These are phyloP conservation scores for Hecatera dysodea DNA, from an alignment of 2,888 invertebrate genomes.

Conservation along the genomic window DNA sequence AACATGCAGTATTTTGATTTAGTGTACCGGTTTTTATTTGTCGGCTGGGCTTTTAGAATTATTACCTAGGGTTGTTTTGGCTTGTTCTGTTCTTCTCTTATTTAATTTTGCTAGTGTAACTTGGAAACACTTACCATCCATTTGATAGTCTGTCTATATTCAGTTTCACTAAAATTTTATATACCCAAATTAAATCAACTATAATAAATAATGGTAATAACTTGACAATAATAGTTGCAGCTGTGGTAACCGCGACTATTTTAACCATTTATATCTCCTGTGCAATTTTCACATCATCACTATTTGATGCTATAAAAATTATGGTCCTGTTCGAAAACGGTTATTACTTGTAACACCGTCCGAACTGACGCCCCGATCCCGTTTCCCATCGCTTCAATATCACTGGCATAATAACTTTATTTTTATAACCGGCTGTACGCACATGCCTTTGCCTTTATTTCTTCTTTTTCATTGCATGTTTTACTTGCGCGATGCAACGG, in stretches of 20 bases:
- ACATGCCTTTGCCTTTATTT: constrained; percentile 64
- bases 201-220: background rate
- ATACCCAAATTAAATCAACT: constrained; percentile 2
- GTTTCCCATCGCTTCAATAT: constrained; percentile 64
- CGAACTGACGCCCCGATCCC: constrained; percentile 54
- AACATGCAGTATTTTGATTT: constrained; percentile 48
- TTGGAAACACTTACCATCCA: background rate
- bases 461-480: constrained; percentile 70
- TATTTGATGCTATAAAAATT: constrained; percentile 44
- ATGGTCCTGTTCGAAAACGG: constrained; percentile 44
- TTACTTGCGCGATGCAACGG: constrained; percentile 65
- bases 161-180: background rate
- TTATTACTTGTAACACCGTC: constrained; percentile 48
- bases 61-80: background rate
- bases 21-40: constrained; percentile 30
- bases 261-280: background rate
- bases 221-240: too few species aligned
- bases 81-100: background rate
- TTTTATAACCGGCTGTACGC: constrained; percentile 75
- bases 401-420: constrained; percentile 73
- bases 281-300: constrained; percentile 40
- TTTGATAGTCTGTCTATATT: background rate
- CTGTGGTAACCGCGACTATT: background rate
- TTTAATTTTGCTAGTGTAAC: background rate
- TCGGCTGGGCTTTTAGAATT: constrained; percentile 10